Evolutionary conservation across 2,113 vertebrate species (phyloP), one percentile per base, ranked within the genome.

Genomic region (Phyllopteryx taeniolatus): DNA sequence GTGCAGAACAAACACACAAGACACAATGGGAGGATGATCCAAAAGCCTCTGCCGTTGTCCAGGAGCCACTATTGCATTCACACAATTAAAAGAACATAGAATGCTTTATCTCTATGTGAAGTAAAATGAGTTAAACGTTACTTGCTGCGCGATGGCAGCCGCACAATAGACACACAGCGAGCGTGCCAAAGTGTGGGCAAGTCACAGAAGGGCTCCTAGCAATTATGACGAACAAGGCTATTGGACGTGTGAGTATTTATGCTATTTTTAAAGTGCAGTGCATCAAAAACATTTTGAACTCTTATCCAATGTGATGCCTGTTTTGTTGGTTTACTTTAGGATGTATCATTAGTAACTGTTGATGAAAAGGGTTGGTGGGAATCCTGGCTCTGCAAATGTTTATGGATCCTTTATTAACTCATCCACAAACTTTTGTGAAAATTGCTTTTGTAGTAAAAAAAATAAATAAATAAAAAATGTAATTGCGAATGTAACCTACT

Each of bases 1-100:
- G 84, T 88, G 85, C 87, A 83, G 68, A 81, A 77, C 75, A 82
- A 84, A 87, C 78, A 85, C 78, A 78, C 57, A 59, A 75, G 74
- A 69, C 74, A 85, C 82, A 88, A 88, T 75, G 27, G 76, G 46
- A 42, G 74, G 56, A 83, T 81, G 78, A 86, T 86, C 78, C 81
- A 64, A 65, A 65, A 65, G 79, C 66, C 70, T 81, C 56, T 73
- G 77, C 68, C 56, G 79, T 44, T 70, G 71, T 85, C 85, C 82
- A 53, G 73, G 53, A 73, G 84, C 70, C 72, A 65, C 67, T 70
- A 71, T 85, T 67, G 56, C 73, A 75, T 33, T 79, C 79, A 81
- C 60, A 57, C 74, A 83, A 84, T 86, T 77, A 89, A 78, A 81
- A 79, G 69, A 76, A 83, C 72, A 64, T 85, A 83, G 77, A 79